Base-by-base conservation (phyloP, 2,888 invertebrate species). In the Blastobasis lacticolella region DNA sequence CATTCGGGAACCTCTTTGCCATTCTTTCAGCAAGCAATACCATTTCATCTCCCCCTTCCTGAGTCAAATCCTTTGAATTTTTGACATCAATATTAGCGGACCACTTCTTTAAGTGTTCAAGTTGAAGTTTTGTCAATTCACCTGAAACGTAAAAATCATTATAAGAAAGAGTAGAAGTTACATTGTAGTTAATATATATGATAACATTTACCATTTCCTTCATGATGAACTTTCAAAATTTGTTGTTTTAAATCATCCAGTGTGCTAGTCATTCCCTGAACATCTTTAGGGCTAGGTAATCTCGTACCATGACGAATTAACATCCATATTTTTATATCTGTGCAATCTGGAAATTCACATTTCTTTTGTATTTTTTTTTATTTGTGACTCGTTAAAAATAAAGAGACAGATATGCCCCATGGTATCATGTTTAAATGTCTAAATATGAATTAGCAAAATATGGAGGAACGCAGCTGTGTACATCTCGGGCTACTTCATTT, bases 1-100 rank as follows among this genome's bases (percentile, higher is more conserved):
- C 68, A 54, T 76, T 71, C 3, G 94, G 93, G 71, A 94, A 94
- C 61, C 95, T 88, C 10, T 90, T 88, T 62, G 94, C 92, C 88
- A 93, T 93, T 64, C 95, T 88, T 70, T 93, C 92, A 9, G 92
- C 95, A 36, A 95, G 77, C 49, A 91, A 85, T 38, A 92, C 76
- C 87, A 95, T 90, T 78, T 96, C 95, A 68, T 92, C 91, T 68
- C 92, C 91, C 0, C 95, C 95, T 73, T 95, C 95, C n/a, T 86
- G 77, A 0, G 93, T 90, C 46, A 96, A 75, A 58, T 80, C 81
- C 68, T 92, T 93, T 46, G 90, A 89, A 54, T 92, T 81, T 0
- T 89, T 78, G 7, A 75, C 60, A 38, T 88, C 76, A 9, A 92
- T 71, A 49, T 80, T 73, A 49, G 83, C 75, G 45, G 80, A 76